phyloP scores from a whole-genome alignment of 2,113 vertebrate genomes.

The Dipodomys spectabilis region DNA sequence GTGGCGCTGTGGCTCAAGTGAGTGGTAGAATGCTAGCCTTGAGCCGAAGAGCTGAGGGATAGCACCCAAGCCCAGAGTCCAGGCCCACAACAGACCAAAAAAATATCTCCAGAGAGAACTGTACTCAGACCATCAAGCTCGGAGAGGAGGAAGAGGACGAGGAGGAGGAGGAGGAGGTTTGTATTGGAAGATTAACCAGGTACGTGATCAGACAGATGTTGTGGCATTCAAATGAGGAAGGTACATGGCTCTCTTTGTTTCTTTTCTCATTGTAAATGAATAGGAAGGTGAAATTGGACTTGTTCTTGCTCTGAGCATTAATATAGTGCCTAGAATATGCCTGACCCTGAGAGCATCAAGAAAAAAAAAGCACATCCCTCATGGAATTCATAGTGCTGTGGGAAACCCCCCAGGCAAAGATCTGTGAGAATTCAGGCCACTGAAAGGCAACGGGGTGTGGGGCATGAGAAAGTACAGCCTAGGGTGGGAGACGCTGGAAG shows the following conservation, averaged over 20 bases:
- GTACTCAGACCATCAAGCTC: no score
- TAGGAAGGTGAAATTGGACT: not conserved
- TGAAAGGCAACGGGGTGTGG: not conserved
- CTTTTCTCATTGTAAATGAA: not conserved
- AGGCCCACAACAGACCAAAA: no score
- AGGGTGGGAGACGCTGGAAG: no score
- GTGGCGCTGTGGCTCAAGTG: no score
- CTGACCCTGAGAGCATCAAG: not conserved
- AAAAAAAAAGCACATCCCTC: not conserved
- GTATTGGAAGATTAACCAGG: not conserved
- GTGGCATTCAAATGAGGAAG: not conserved
- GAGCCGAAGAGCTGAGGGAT: no score
- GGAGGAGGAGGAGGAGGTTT: not conserved
- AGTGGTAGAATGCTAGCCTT: no score
- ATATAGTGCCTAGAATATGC: not conserved
- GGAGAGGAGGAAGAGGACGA: not conserved
- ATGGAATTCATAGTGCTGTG: not conserved
- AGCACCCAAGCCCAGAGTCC: no score
- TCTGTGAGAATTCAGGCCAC: not conserved
- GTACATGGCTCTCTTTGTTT: not conserved
- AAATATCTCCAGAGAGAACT: no score
- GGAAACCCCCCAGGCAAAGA: not conserved
- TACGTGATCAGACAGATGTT: not conserved
- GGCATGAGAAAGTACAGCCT: not conserved
- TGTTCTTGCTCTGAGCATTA: not conserved